Base-by-base conservation (phyloP, 2,797 vertebrate genomes). In the Sebastes ruberrimus region DNA sequence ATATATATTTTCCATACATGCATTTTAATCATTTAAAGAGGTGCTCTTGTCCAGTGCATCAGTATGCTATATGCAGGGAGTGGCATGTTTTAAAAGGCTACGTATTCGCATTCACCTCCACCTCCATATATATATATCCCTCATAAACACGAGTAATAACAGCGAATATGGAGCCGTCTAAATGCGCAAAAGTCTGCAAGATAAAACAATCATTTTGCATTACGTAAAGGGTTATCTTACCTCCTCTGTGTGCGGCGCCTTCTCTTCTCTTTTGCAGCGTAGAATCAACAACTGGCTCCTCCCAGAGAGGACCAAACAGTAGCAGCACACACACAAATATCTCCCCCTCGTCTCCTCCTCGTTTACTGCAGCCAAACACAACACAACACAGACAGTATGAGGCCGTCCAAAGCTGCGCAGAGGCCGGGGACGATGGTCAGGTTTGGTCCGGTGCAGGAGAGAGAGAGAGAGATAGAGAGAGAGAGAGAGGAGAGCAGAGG, bases 61-160 rank as follows among this genome's bases (percentile, higher is more conserved):
- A 92, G 74, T 90, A 20, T 82, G 88, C 80, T 89, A 73, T 94
- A 11, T 92, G 90, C 94, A 96, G 96, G 96, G 96, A 96, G 96
- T 96, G 96, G 96, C 95, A 94, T 92, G 91, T 89, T 93, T 59
- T 92, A 91, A 91, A 60, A 76, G 76, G 72, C 81, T 92, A 76
- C 82, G 84, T 88, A 70, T 90, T 89, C 80, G 87, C 80, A 75
- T 85, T 82, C 76, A 88, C 62, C 82, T 92, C 75, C 83, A 81
- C 71, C 70, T 86, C 67, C 66, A 53, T 2, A 46, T 49, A 23
- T 32, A 42, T 38, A 38, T 38, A 13, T 38, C 65, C 66, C 16
- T 53, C 55, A 55, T 5, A 67, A 46, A 52, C 70, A 52, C 30
- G 59, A 5, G n/a, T 0, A 18, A 52, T 22, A 70, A n/a, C 8